phyloP scores from a whole-genome alignment of 2,113 vertebrate species.

The Proteles cristata region DNA sequence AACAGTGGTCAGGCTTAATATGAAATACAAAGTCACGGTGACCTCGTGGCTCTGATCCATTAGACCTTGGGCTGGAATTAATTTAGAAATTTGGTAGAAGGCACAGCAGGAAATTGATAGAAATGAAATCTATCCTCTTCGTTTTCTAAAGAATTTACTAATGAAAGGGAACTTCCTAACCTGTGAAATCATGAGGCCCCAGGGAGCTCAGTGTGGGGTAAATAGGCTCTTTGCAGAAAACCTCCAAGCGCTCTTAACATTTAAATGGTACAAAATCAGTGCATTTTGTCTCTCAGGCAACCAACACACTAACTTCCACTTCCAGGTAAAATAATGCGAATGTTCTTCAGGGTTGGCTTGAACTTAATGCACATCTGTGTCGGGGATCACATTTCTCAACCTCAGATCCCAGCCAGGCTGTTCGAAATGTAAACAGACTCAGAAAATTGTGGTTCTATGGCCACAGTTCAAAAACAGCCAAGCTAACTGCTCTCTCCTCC shows the following conservation, averaged over 20 bases:
- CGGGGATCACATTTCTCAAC: not conserved
- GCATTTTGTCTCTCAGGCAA: slow-evolving; percentile 70
- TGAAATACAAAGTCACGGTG: not conserved
- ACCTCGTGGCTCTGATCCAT: not conserved
- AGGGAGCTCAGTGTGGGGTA: not conserved
- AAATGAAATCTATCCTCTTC: not conserved
- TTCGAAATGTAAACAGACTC: not conserved
- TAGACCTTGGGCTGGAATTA: not conserved
- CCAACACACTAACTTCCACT: slow-evolving; percentile 13
- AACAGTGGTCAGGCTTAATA: not conserved
- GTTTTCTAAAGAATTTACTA: slow-evolving; percentile 25
- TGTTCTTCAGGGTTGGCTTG: not conserved
- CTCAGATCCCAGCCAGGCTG: no score
- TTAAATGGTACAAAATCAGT: slow-evolving; percentile 1
- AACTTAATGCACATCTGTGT: not conserved
- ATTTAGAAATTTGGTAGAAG: slow-evolving; percentile 31
- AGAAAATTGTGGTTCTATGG: not conserved
- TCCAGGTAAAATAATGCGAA: not conserved
- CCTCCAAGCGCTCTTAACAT: slow-evolving; percentile 49
- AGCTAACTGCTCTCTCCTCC: not conserved
- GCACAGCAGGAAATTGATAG: not conserved
- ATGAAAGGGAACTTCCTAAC: slow-evolving; percentile 32
- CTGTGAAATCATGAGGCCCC: not conserved
- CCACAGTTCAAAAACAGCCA: not conserved
- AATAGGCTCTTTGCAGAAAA: slow-evolving; percentile 38